Conservation (phyloP, 2,888 invertebrate species). For the Scaptodrosophila latifasciaeformis region DNA sequence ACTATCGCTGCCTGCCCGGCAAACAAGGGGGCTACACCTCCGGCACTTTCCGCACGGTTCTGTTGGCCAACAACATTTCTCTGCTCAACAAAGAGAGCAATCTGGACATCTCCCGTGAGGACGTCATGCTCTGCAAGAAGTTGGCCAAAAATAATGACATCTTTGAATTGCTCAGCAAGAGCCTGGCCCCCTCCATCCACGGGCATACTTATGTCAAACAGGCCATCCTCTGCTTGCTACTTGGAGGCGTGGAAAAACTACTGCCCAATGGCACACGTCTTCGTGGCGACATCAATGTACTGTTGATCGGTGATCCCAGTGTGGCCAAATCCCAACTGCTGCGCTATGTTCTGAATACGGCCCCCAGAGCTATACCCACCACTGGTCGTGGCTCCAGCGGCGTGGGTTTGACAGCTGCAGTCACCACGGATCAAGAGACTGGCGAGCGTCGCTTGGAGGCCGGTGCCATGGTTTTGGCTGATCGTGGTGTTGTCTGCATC, state of each 20-base stretch:
- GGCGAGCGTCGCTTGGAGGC: conserved; percentile 93
- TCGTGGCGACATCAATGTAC: conserved; percentile 91
- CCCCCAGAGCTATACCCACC: conserved; percentile 96
- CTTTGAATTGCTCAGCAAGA: conserved; percentile 91
- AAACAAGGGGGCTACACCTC: conserved; percentile 95
- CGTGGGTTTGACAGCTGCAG: conserved; percentile 98
- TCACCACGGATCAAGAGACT: conserved; percentile 96
- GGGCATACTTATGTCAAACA: conserved; percentile 97
- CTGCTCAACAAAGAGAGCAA: conserved; percentile 91
- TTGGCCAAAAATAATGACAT: conserved; percentile 85
- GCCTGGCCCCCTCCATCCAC: conserved; percentile 97
- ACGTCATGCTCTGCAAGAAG: conserved; percentile 91
- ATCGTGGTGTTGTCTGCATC: conserved; percentile 96
- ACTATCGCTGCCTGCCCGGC: conserved; percentile 93
- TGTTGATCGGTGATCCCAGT: conserved; percentile 98
- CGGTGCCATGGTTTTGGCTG: conserved; percentile 99
- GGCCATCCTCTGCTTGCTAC: conserved; percentile 93
- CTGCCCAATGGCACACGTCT: conserved; percentile 93
- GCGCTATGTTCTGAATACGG: conserved; percentile 94
- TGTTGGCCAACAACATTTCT: conserved; percentile 95
- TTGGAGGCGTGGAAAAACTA: conserved; percentile 97
- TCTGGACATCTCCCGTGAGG: conserved; percentile 86
- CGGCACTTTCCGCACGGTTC: conserved; percentile 92
- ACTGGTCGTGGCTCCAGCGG: conserved; percentile 99
- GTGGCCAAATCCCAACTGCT: conserved; percentile 98